Percentiles rank a stretch among this genome's conserved stretches.
phyloP scores from a whole-genome alignment of 2,888 invertebrate genomes.

The Calameuta pallipes region DNA sequence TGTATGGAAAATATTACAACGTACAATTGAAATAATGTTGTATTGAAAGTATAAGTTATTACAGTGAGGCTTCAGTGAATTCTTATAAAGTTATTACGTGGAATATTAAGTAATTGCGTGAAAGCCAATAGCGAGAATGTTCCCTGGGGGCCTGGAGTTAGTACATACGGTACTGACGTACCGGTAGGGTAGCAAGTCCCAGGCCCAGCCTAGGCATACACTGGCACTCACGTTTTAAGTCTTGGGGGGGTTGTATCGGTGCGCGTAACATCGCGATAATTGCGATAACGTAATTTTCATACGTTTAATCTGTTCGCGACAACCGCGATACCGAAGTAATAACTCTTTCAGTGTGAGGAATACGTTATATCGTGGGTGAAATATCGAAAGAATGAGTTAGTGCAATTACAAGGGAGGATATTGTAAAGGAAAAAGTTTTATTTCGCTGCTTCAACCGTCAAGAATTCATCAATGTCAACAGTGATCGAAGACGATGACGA shows the following conservation, averaged over 20 bases:
- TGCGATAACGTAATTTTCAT: neutral
- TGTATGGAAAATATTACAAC: neutral
- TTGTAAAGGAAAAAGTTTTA: neutral
- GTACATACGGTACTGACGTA: conserved; percentile 34
- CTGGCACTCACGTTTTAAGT: conserved; percentile 49
- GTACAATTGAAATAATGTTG: neutral
- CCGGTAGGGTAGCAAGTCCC: conserved; percentile 36
- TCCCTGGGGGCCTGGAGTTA: conserved; percentile 17
- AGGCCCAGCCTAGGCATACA: conserved; percentile 32
- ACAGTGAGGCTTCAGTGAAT: neutral
- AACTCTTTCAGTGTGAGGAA: neutral
- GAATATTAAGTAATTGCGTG: neutral
- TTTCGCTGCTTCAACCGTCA: neutral
- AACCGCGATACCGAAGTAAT: neutral
- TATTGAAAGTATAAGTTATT: neutral
- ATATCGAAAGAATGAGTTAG: neutral
- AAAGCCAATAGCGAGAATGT: neutral
- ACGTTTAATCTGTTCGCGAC: neutral
- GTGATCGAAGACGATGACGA: neutral
- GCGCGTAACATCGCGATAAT: neutral
- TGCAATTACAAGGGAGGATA: neutral
- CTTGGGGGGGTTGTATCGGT: conserved; percentile 45
- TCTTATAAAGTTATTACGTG: neutral
- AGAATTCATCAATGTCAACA: neutral
- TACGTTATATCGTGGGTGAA: neutral